Evolutionary conservation across 92 coral and sea anemone species (phyloP).

Genomic region (Heliopora coerulea): DNA sequence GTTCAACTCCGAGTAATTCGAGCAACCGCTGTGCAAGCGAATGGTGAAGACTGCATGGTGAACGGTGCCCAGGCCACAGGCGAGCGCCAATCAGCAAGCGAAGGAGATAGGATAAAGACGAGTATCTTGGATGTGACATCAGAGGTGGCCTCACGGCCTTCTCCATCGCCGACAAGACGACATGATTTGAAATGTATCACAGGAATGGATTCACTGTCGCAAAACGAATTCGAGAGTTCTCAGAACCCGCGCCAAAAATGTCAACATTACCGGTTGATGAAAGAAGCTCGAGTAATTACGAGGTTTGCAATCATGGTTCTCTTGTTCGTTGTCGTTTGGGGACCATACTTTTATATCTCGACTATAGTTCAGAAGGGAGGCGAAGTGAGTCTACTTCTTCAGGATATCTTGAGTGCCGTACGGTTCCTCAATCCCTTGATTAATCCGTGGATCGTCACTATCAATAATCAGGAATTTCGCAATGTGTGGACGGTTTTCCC

Average conservation of each 20-base stretch:
- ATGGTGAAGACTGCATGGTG: too few species aligned
- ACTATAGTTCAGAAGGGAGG: not conserved
- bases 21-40: not conserved
- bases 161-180: not conserved
- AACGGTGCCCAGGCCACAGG: too few species aligned
- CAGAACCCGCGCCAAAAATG: not conserved
- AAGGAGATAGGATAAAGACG: too few species aligned
- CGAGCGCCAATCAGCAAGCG: too few species aligned
- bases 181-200: not conserved
- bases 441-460: constrained; percentile 13
- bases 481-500: not conserved
- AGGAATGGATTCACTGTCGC: too few species aligned
- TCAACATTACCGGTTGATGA: not conserved
- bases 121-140: not conserved
- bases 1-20: not conserved
- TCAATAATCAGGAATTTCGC: not conserved
- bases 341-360: not conserved
- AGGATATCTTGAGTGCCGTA: not conserved
- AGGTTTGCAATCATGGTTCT: constrained; percentile 23
- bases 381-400: not conserved
- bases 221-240: not conserved
- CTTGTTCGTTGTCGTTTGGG: constrained; percentile 17
- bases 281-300: constrained; percentile 6
- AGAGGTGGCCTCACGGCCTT: not conserved
- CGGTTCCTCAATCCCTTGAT: constrained; percentile 21